A percentile compares a stretch with the other conserved stretches of the same genome.
These are phyloP conservation scores for Haplotaxodon microlepis DNA, from an alignment of 2,113 vertebrate genomes.

Conservation along the genomic window DNA sequence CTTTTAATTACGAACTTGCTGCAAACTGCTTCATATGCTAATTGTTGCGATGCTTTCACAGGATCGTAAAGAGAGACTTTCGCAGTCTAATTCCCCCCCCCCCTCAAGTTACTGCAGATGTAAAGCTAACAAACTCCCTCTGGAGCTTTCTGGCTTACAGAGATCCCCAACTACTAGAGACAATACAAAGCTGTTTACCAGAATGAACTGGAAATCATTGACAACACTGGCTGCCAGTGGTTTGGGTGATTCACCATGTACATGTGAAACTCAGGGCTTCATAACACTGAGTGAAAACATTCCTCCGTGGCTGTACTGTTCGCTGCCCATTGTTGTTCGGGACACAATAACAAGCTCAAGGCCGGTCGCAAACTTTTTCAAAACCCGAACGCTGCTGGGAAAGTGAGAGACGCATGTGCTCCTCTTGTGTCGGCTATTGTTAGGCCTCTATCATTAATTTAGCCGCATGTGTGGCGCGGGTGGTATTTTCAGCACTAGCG, in stretches of 20 bases:
- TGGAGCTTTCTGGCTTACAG: conserved; percentile 52
- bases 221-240: conserved; percentile 51
- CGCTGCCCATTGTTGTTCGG: conserved; percentile 15
- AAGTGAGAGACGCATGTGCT: conserved; percentile 1
- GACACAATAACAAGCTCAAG: conserved; percentile 27
- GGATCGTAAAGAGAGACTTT: neutral
- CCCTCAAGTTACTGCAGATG: conserved; percentile 27
- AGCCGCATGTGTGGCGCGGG: neutral
- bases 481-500: neutral
- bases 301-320: conserved; percentile 21
- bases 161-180: conserved; percentile 30
- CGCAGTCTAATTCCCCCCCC: neutral
- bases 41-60: neutral
- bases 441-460: neutral
- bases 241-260: conserved; percentile 55
- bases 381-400: neutral
- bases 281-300: conserved; percentile 46
- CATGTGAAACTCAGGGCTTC: conserved; percentile 29
- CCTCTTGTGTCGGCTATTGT: neutral
- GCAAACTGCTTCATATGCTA: neutral
- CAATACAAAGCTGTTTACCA: conserved; percentile 63
- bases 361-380: conserved; percentile 14
- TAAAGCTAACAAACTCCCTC: conserved; percentile 39
- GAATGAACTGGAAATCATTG: conserved; percentile 53
- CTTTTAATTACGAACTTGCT: neutral